A percentile compares a stretch with the other conserved stretches of the same genome.
These are phyloP conservation scores for Aptenodytes patagonicus DNA, from an alignment of 2,113 vertebrate species.

Conservation along the genomic window DNA sequence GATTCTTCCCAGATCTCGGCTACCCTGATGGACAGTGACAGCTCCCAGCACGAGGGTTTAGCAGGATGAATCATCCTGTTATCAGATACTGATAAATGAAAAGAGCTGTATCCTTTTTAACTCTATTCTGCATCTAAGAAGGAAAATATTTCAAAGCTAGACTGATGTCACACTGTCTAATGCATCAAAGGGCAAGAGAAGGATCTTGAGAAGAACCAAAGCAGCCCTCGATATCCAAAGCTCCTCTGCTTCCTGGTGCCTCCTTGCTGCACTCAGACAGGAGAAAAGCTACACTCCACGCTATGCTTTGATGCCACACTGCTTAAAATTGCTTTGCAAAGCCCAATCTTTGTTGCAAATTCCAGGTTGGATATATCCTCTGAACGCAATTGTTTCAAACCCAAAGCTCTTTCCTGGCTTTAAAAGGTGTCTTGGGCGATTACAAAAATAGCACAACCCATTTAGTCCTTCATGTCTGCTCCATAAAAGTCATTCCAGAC, in stretches of 20 bases:
- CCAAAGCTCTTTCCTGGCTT: neutral
- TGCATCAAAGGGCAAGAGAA: slow-evolving; percentile 20
- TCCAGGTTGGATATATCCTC: slow-evolving; percentile 6
- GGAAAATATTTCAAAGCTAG: slow-evolving; percentile 15
- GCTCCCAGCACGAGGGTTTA: neutral
- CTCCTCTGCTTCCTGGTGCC: neutral
- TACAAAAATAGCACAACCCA: slow-evolving; percentile 57
- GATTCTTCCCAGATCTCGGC: neutral
- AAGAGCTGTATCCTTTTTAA: slow-evolving; percentile 20
- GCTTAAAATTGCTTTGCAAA: slow-evolving; percentile 1
- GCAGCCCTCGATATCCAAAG: neutral
- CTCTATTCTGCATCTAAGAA: slow-evolving; percentile 25
- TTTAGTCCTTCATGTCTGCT: slow-evolving; percentile 57
- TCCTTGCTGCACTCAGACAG: neutral
- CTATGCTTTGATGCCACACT: neutral
- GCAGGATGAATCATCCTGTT: slow-evolving; percentile 34
- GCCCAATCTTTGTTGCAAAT: neutral
- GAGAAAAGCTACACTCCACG: neutral
- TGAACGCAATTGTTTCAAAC: neutral
- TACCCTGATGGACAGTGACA: neutral
- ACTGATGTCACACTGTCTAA: neutral
- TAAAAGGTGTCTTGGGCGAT: slow-evolving; percentile 46
- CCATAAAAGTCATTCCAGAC: slow-evolving; percentile 50
- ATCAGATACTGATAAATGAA: slow-evolving; percentile 25
- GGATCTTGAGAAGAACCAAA: neutral